Evolutionary conservation across 1,140 invertebrate genomes (phyloP), one percentile per base, ranked within the genome.

Genomic region (Musca domestica): DNA sequence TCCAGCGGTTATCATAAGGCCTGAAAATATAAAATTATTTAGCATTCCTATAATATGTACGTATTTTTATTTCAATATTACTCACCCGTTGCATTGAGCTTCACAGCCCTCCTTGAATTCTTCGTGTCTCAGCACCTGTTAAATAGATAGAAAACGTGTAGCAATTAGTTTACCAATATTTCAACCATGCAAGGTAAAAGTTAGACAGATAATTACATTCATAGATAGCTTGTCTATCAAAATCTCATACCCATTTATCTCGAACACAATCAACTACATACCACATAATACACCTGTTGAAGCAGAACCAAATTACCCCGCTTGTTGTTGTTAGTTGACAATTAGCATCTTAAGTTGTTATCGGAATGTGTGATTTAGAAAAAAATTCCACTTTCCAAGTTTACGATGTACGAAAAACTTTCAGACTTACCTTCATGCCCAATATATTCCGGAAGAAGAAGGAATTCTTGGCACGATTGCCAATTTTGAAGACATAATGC

Each of bases 1-100:
- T 98, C 98, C 98, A 99, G 72, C 93, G 91, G 72, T 96, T 96
- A 78, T 94, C 93, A 84, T 98, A 99, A 17, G 95, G 95, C 48
- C 95, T 95, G 64, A 20, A 20, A 30, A 17, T 25, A 12, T n/a
- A 64, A 51, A 25, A n/a, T n/a, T n/a, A n/a, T n/a, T n/a, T n/a
- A 19, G 15, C 61, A 70, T 15, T 14, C 56, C 12, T 25, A 27
- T 19, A 67, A 64, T 19, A 51, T 52, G 23, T 52, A 51, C n/a
- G n/a, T n/a, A 68, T 20, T 47, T 7, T 27, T 61, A 47, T 48
- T 19, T 52, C 25, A 61, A 41, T 4, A 58, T n/a, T 10, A 82
- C 82, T 87, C 86, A 96, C 95, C 96, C 96, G 88, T 99, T 99
- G 76, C 96, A 98, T 58, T 92, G 87, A 41, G 96, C 96, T 77